A percentile compares a stretch with the other conserved stretches of the same genome.
Conservation (phyloP, 1,140 invertebrate genomes). For the Nixonia krombeini region DNA sequence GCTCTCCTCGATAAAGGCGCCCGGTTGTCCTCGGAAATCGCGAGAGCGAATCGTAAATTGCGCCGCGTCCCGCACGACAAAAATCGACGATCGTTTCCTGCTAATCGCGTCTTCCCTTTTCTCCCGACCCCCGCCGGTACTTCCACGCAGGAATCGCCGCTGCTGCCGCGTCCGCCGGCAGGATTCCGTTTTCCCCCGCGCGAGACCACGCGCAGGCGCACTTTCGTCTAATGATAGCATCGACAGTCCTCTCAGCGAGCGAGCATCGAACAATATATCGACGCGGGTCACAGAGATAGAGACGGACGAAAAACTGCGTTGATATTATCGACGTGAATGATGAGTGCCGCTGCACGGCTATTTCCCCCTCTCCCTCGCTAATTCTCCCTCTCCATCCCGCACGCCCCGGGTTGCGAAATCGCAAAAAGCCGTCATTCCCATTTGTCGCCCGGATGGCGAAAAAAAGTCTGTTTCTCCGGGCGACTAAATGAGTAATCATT, state of each 20-base stretch:
- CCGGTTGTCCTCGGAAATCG: conserved; percentile 53
- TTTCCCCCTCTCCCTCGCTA: no score
- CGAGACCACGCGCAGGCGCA: not conserved
- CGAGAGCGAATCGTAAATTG: conserved; percentile 54
- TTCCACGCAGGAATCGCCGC: no score
- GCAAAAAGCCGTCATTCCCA: no score
- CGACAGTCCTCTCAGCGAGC: not conserved
- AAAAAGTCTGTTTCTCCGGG: no score
- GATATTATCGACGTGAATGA: not conserved
- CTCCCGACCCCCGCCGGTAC: no score
- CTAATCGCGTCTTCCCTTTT: not conserved
- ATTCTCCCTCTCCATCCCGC: no score
- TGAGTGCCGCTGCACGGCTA: not conserved
- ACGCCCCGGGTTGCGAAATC: no score
- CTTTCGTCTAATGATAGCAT: not conserved
- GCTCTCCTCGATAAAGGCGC: conserved; percentile 55
- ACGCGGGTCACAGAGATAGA: not conserved
- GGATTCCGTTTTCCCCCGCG: not conserved
- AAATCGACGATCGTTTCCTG: not conserved
- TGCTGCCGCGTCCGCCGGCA: not conserved
- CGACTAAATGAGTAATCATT: no score
- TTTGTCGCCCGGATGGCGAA: no score
- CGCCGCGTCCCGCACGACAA: not conserved
- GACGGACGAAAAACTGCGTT: not conserved
- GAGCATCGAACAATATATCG: not conserved